Evolutionary conservation across 2,113 vertebrate genomes (phyloP), one percentile per base, ranked within the genome.

Genomic region (Mystacornis crossleyi): DNA sequence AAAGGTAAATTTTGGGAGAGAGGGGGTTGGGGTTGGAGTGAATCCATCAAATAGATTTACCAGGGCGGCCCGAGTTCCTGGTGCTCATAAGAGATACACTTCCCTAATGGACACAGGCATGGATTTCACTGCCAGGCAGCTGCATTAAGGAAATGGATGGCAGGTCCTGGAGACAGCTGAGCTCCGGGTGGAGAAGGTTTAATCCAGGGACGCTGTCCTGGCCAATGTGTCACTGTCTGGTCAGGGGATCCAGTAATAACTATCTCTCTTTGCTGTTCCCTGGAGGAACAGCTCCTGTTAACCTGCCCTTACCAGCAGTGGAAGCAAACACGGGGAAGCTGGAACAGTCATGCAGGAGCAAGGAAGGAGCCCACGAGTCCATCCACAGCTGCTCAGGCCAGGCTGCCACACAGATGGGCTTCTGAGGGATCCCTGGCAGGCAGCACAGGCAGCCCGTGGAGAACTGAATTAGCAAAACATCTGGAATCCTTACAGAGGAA

Each of bases 71-170:
- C 58, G 92, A 38, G 62, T 62, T 92, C 54, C 36, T 15, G 64
- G 60, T 62, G 91, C 79, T 95, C 67, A 18, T 71, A 86, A 54
- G 47, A 70, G 92, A 90, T 90, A 93, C 95, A 40, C 94, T 96
- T 93, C 90, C 92, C 90, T 94, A 91, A 93, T 40, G 62, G 93
- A 74, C 92, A 73, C 1, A 5, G 77, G 71, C 85, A 66, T 70
- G 90, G 95, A 90, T 96, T 96, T 93, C 74, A 51, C 47, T 86
- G 95, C 78, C 96, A 92, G 55, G 67, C 50, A 29, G 71, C 42
- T 82, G 87, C 90, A 86, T 96, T 93, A 93, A 73, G 95, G 81
- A 94, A 96, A 96, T n/a, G 85, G 96, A 97, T 93, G 45, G 90
- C 64, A 66, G 72, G 21, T 78, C 87, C 79, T 86, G 55, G 55